Evolutionary conservation across 2,888 invertebrate genomes (phyloP).

Genomic region (Tineola bisselliella): DNA sequence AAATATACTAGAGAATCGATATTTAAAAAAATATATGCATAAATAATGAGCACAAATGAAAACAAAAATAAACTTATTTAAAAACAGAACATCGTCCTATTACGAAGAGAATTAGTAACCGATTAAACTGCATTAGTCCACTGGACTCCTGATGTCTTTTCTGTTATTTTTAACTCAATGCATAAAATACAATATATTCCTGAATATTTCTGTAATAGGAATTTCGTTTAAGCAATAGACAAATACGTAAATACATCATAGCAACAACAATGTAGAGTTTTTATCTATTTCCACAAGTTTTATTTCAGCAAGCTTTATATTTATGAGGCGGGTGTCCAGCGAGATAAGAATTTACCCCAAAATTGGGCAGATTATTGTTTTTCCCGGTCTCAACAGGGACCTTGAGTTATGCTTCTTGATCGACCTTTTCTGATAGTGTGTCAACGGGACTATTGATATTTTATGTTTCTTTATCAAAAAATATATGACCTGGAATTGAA

Average conservation of each 20-base stretch:
- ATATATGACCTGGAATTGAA: neutral
- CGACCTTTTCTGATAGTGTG: conserved; percentile 42
- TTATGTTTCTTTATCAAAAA: neutral
- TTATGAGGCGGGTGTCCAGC: conserved; percentile 57
- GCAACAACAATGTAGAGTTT: conserved; percentile 21
- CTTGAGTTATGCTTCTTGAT: conserved; percentile 46
- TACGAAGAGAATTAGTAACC: too few relatives aligned
- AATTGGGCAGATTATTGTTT: conserved; percentile 61
- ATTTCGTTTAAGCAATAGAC: neutral
- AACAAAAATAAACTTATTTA: too few relatives aligned
- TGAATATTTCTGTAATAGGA: too few relatives aligned
- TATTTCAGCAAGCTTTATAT: conserved; percentile 49
- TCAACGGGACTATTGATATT: conserved; percentile 8
- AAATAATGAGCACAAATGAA: too few relatives aligned
- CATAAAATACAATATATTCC: too few relatives aligned
- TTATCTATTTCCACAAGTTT: conserved; percentile 57
- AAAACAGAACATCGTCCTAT: too few relatives aligned
- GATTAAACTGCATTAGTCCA: too few relatives aligned
- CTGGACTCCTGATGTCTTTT: too few relatives aligned
- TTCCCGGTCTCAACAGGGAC: conserved; percentile 45
- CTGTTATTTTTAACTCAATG: too few relatives aligned
- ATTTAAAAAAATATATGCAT: too few relatives aligned
- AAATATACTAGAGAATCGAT: too few relatives aligned
- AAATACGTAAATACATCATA: neutral
- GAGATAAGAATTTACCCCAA: conserved; percentile 61